Evolutionary conservation across 2,888 invertebrate genomes (phyloP).

Genomic region (Oscheius onirici): DNA sequence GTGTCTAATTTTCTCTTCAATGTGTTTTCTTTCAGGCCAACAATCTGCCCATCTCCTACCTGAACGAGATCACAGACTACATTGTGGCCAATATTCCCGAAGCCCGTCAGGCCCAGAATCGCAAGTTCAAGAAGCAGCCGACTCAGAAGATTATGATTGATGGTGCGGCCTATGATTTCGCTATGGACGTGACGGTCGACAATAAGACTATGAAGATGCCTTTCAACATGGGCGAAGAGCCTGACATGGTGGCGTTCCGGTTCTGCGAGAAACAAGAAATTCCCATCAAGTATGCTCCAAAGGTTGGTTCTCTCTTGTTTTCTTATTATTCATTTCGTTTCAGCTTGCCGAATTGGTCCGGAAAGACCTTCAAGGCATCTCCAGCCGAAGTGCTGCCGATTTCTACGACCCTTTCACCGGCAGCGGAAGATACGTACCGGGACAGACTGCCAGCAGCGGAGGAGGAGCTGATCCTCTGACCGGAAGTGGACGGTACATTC

Average conservation of each 20-base stretch:
- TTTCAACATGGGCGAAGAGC: slow-evolving; percentile 88
- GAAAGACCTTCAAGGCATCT: slow-evolving; percentile 27
- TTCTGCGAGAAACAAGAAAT: slow-evolving; percentile 87
- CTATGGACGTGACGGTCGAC: slow-evolving; percentile 93
- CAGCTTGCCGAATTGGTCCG: slow-evolving; percentile 12
- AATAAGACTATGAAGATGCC: slow-evolving; percentile 86
- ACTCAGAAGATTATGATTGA: slow-evolving; percentile 40
- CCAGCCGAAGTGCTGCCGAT: slow-evolving; percentile 40
- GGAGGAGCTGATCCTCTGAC: slow-evolving; percentile 74
- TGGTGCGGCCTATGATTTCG: slow-evolving; percentile 85
- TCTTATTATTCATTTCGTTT: background rate
- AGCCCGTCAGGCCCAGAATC: slow-evolving; percentile 39
- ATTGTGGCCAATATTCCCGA: slow-evolving; percentile 61
- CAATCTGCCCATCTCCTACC: slow-evolving; percentile 55
- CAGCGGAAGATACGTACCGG: background rate
- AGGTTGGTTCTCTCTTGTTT: slow-evolving; percentile 75
- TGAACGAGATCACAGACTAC: slow-evolving; percentile 61
- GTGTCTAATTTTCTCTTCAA: too few relatives aligned
- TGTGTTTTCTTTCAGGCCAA: slow-evolving; percentile 46
- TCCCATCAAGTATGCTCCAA: slow-evolving; percentile 85
- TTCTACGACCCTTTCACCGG: slow-evolving; percentile 78
- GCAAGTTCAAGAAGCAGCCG: slow-evolving; percentile 26
- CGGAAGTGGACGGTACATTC: slow-evolving; percentile 73
- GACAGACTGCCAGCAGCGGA: background rate
- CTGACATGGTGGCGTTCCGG: slow-evolving; percentile 88